These are phyloP conservation scores for Girardia tigrina DNA, from an alignment of 2,888 invertebrate genomes.

Conservation along the genomic window DNA sequence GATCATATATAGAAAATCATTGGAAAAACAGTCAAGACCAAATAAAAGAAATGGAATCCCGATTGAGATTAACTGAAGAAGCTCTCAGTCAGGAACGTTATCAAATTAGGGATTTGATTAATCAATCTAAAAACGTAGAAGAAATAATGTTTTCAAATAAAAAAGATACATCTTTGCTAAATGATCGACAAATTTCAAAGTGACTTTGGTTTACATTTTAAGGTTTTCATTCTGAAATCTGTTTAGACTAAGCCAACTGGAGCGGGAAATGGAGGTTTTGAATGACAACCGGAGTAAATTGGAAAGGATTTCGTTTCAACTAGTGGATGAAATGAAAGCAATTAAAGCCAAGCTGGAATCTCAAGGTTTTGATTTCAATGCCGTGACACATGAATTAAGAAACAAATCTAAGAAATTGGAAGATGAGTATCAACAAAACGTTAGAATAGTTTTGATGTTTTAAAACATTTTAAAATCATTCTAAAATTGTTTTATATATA, in stretches of 20 bases:
- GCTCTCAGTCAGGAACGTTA: slow-evolving; percentile 44
- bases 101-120: slow-evolving; percentile 42
- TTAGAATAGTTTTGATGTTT: too few species aligned
- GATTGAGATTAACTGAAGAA: slow-evolving; percentile 46
- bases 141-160: slow-evolving; percentile 44
- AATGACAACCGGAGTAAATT: slow-evolving; percentile 42
- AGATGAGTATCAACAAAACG: slow-evolving; percentile 43
- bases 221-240: not conserved
- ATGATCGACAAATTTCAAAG: slow-evolving; percentile 25
- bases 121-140: slow-evolving; percentile 46
- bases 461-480: too few species aligned
- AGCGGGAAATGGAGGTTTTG: slow-evolving; percentile 37
- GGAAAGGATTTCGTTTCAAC: slow-evolving; percentile 42
- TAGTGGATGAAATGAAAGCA: slow-evolving; percentile 45
- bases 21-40: slow-evolving; percentile 44
- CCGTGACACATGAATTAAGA: slow-evolving; percentile 43
- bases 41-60: slow-evolving; percentile 42
- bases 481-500: too few species aligned
- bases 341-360: slow-evolving; percentile 43
- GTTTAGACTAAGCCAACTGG: slow-evolving; percentile 23
- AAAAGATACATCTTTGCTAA: slow-evolving; percentile 40
- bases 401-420: slow-evolving; percentile 44
- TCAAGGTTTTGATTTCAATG: slow-evolving; percentile 42
- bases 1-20: slow-evolving; percentile 45
- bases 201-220: not conserved